phyloP scores from a whole-genome alignment of 2,797 vertebrate genomes.

The Eurystomus glaucurus region DNA sequence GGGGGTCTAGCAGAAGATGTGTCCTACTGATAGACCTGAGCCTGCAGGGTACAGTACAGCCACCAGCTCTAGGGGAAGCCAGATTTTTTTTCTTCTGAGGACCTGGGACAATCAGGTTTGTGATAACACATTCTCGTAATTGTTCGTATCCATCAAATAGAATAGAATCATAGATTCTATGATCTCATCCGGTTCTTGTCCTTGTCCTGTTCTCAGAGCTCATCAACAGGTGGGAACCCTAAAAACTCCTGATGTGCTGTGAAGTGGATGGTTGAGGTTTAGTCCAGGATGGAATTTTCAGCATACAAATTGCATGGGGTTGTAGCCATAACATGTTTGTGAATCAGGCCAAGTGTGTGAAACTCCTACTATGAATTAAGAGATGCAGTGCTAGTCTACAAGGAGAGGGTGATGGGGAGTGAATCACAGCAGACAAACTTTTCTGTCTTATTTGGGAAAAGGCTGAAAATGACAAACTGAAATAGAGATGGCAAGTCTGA shows the following conservation, averaged over 20 bases:
- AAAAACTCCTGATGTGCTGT: background rate
- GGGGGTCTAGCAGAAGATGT: background rate
- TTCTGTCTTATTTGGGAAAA: background rate
- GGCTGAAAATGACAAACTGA: background rate
- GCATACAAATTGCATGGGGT: no score
- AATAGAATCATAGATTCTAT: background rate
- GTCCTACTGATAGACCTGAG: background rate
- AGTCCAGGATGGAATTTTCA: background rate
- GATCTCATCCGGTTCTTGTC: background rate
- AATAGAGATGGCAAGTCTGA: background rate
- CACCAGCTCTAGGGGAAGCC: background rate
- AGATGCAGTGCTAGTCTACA: background rate
- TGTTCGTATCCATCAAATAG: background rate
- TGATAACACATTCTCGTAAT: background rate
- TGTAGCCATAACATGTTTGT: background rate
- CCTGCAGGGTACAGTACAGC: background rate
- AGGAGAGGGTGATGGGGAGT: background rate
- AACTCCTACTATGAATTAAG: background rate
- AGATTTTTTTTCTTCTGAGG: background rate
- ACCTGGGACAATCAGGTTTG: rapidly evolving
- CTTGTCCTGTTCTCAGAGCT: background rate
- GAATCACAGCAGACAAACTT: background rate
- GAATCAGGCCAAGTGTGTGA: background rate
- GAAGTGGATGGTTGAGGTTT: background rate
- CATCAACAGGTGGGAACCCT: background rate